A percentile compares a stretch with the other conserved stretches of the same genome.
These are phyloP conservation scores for Dasypus novemcinctus DNA, from an alignment of 2,113 vertebrate genomes.

Conservation along the genomic window DNA sequence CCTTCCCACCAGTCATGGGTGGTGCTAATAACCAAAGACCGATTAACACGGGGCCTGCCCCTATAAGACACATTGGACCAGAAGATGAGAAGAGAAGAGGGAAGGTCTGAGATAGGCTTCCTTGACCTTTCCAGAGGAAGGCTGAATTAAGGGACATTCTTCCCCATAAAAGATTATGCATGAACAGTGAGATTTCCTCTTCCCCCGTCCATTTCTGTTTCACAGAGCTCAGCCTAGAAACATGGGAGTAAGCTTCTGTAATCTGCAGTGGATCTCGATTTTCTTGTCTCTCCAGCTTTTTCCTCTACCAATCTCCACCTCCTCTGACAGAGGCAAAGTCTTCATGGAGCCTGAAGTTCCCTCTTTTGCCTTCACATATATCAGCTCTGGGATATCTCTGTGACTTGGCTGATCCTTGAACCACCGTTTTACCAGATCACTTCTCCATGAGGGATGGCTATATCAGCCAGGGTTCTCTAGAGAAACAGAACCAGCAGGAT, in stretches of 20 bases:
- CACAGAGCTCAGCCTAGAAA: not conserved
- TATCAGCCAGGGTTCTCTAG: no score
- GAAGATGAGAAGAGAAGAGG: no score
- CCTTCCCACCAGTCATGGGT: not conserved
- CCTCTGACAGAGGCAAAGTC: not conserved
- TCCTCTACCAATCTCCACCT: not conserved
- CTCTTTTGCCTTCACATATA: not conserved
- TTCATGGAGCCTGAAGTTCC: not conserved
- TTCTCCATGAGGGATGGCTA: not conserved
- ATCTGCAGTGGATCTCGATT: not conserved
- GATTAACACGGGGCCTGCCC: not conserved
- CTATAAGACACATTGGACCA: accelerated
- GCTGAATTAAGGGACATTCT: not conserved
- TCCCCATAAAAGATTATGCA: not conserved
- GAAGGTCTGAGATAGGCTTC: not conserved
- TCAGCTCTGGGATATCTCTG: not conserved
- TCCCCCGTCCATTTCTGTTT: not conserved
- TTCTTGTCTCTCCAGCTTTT: not conserved
- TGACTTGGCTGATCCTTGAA: not conserved
- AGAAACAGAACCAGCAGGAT: no score
- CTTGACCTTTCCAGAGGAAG: not conserved
- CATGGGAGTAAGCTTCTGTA: not conserved
- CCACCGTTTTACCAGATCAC: not conserved
- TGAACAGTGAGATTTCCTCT: not conserved
- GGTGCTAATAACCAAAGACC: not conserved